Conservation (phyloP, 2,888 invertebrate species). For the Scaptomyza caliginosa region DNA sequence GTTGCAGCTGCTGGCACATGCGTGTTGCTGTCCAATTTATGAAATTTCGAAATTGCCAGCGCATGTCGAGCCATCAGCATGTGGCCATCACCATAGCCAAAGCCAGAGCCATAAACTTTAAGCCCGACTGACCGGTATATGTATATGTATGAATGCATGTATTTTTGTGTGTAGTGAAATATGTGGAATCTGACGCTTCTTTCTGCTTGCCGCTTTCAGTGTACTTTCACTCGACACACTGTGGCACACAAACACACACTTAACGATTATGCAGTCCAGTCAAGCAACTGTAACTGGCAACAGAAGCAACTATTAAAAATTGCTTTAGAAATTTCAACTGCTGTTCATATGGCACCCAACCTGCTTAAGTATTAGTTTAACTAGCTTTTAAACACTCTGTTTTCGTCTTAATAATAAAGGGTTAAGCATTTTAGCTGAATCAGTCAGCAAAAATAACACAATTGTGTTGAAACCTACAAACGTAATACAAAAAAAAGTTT, state of each 20-base stretch:
- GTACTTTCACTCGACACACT: constrained; percentile 62
- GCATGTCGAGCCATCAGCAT: constrained; percentile 56
- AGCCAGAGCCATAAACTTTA: constrained; percentile 32
- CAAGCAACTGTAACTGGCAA: constrained; percentile 48
- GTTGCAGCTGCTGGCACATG: constrained; percentile 61
- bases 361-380: constrained; percentile 57
- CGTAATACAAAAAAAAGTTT: no score
- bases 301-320: constrained; percentile 23
- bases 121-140: constrained; percentile 48
- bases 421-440: background rate
- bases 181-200: constrained; percentile 32
- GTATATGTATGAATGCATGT: no score
- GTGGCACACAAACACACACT: constrained; percentile 62
- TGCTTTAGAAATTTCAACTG: constrained; percentile 57
- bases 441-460: no score
- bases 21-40: constrained; percentile 71
- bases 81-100: constrained; percentile 49
- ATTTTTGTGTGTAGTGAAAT: background rate
- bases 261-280: constrained; percentile 73
- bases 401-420: background rate
- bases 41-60: constrained; percentile 60
- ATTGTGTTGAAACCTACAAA: no score
- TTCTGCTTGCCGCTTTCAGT: constrained; percentile 56
- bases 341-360: constrained; percentile 51
- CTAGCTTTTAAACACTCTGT: constrained; percentile 39